These are phyloP conservation scores for Ectemnius cavifrons DNA, from an alignment of 2,888 invertebrate genomes.

Conservation along the genomic window DNA sequence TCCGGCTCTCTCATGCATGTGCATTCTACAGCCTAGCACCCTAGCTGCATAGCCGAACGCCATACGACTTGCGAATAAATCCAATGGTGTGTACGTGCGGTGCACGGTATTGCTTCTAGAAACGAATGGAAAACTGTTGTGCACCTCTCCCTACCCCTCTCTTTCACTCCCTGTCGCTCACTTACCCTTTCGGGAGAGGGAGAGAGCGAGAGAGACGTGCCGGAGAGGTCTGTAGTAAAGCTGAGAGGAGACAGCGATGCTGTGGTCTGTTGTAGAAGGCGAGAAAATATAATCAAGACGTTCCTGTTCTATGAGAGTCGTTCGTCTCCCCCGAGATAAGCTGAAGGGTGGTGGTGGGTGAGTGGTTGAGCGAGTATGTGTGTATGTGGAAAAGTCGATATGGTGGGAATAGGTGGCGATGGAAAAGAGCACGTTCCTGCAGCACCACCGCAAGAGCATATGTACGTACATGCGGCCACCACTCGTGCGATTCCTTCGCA, in stretches of 20 bases:
- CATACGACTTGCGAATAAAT: slow-evolving; percentile 28
- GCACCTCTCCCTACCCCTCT: neutral
- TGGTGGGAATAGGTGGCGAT: slow-evolving; percentile 27
- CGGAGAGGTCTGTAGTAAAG: neutral
- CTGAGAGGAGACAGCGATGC: slow-evolving; percentile 35
- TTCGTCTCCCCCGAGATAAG: slow-evolving; percentile 45
- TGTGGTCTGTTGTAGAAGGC: slow-evolving; percentile 46
- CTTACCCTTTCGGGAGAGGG: neutral
- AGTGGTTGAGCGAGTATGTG: neutral
- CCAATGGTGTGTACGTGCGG: slow-evolving; percentile 29
- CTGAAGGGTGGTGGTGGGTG: too few relatives aligned
- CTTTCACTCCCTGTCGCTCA: too few relatives aligned
- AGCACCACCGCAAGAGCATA: slow-evolving; percentile 21
- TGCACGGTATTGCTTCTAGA: slow-evolving; percentile 30
- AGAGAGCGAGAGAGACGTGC: neutral
- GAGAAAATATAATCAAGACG: slow-evolving; percentile 64
- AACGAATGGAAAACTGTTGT: slow-evolving; percentile 29
- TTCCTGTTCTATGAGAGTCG: slow-evolving; percentile 47
- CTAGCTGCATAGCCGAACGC: neutral
- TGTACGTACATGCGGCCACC: slow-evolving; percentile 23
- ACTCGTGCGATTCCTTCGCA: slow-evolving; percentile 22
- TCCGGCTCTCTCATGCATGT: too few relatives aligned
- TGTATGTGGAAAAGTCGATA: slow-evolving; percentile 57
- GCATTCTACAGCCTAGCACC: neutral
- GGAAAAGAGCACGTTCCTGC: slow-evolving; percentile 30